Evolutionary conservation across 2,113 vertebrate genomes (phyloP), one percentile per base, ranked within the genome.

Genomic region (Oncorhynchus kisutch): DNA sequence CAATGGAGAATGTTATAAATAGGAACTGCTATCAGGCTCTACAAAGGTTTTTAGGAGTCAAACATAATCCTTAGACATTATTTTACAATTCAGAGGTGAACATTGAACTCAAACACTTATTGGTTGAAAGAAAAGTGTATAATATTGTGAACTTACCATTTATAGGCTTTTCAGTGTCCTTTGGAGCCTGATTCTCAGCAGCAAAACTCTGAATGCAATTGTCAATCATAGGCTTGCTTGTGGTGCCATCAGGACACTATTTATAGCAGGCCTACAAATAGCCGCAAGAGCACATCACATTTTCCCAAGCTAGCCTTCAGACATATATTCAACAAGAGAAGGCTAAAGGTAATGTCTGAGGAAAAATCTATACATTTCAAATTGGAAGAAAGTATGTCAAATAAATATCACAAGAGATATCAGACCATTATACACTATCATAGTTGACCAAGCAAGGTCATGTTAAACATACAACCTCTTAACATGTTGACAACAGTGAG

Each of bases 191-290:
- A 86, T 86, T 86, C 83, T 85, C 87, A 82, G 89, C 83, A 84
- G 81, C 86, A 82, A 88, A 69, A 84, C 86, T 87, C 77, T 54
- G 51, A 4, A 16, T 88, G 89, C 83, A 94, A 82, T 89, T 91
- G 90, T 92, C 90, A 93, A 89, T 94, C 94, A 92, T 85, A 89
- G 90, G 87, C 84, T 82, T 78, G 81, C 92, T 93, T 91, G 90
- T 92, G 91, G 88, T 93, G 88, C 92, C 89, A 91, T 87, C 75
- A 81, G 81, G 80, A 72, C 29, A 68, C 91, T 94, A 94, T 94
- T 94, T 92, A 90, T 94, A 94, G 93, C 73, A 85, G 83, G 81
- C 81, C 91, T 81, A 92, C 91, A 94, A 94, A 94, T 94, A 94
- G 93, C 88, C 77, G 81, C 87, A 85, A 88, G 87, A 91, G 86